Evolutionary conservation across 2,797 vertebrate species (phyloP).

Genomic region (Peromyscus attwateri): DNA sequence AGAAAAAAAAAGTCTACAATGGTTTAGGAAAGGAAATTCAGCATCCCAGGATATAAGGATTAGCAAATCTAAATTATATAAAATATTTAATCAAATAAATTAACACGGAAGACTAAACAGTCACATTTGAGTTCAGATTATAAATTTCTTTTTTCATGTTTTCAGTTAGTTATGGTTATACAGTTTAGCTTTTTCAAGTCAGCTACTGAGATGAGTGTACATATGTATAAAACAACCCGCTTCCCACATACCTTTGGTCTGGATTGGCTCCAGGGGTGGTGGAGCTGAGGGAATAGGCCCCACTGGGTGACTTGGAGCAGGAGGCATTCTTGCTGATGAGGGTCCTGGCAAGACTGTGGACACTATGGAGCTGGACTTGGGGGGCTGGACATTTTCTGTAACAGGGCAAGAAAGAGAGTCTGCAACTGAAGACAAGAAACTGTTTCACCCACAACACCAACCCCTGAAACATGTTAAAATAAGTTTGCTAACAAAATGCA

Average conservation of each 20-base stretch:
- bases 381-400: constrained; percentile 82
- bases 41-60: background rate
- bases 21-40: background rate
- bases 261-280: constrained; percentile 77
- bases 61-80: constrained; percentile 40
- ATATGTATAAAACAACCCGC: background rate
- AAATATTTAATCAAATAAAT: constrained; percentile 25
- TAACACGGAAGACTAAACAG: constrained; percentile 14
- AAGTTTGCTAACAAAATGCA: constrained; percentile 31
- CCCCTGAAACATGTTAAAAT: background rate
- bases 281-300: constrained; percentile 78
- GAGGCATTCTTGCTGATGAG: constrained; percentile 77
- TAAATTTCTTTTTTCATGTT: background rate
- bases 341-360: constrained; percentile 78
- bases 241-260: constrained; percentile 87
- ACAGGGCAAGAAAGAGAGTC: constrained; percentile 79
- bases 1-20: background rate
- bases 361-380: constrained; percentile 76
- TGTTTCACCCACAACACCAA: constrained; percentile 61
- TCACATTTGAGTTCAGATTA: constrained; percentile 12
- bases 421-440: constrained; percentile 80
- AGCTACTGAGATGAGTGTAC: background rate
- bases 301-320: constrained; percentile 77
- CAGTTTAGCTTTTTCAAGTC: constrained; percentile 10
- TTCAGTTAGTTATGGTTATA: constrained; percentile 12